Base-by-base conservation (phyloP, 2,797 vertebrate genomes). In the Amblyraja radiata region DNA sequence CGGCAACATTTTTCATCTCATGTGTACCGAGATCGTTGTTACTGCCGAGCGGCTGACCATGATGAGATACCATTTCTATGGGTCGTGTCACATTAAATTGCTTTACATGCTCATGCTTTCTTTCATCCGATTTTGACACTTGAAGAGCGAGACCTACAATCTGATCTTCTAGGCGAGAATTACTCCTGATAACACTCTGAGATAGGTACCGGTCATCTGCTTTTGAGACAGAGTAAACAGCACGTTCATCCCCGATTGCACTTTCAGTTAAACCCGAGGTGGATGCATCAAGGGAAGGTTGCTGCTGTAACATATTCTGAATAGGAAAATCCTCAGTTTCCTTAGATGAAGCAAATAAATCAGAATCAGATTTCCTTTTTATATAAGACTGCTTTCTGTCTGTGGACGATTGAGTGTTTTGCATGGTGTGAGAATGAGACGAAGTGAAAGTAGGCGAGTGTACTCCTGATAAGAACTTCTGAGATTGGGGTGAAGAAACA, bases 181-280 rank as follows among this genome's bases (percentile, higher is more conserved):
- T 99, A 95, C 97, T 99, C 95, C 98, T 97, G 94, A 99, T 99
- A 14, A 99, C 98, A 36, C 98, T 99, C 95, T 99, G 98, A 93
- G 98, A 97, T 94, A 97, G 97, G 93, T 98, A 98, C 93, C 97
- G 96, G 94, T 99, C 98, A 74, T 98, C 98, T 95, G 97, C 96
- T 96, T 99, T 99, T 63, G 98, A 98, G 94, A 97, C 96, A 93
- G 98, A 97, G 93, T 97, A 99, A 93, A 98, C 96, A 25, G 97
- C 95, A 93, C 98, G 98, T 94, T 98, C 97, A 94, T 95, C 94
- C 1, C 28, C 95, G 93, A 97, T 95, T 93, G 97, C 97, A 93
- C 95, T 96, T 74, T 97, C 96, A 0, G 97, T 94, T n/a, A 97
- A 95, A 93, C 96, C 96, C n/a, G 97, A 97, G 90, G 96, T 95